Evolutionary conservation across 92 coral and sea anemone species (phyloP).

Genomic region (Heteractis magnifica): DNA sequence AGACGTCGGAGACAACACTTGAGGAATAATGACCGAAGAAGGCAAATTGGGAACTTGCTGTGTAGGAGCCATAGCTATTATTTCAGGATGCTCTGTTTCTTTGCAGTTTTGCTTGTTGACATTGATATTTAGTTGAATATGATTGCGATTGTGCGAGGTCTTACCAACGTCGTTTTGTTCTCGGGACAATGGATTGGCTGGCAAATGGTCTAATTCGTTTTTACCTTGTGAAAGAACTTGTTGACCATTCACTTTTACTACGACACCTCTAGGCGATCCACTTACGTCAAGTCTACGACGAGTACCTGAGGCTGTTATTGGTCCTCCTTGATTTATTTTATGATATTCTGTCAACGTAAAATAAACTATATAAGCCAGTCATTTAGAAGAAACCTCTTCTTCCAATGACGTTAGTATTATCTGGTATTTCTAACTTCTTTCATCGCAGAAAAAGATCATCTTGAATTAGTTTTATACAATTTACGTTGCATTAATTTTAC

Average conservation of each 20-base stretch:
- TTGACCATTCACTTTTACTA: constrained; percentile 14
- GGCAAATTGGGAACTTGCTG: not conserved
- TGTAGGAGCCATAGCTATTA: not conserved
- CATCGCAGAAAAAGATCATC: not conserved
- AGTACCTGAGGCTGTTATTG: not conserved
- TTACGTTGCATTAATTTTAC: not conserved
- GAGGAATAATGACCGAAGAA: not conserved
- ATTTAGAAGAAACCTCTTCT: not conserved
- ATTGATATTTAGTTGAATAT: constrained; percentile 30
- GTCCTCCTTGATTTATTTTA: not conserved
- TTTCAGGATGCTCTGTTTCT: not conserved
- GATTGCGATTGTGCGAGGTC: constrained; percentile 4
- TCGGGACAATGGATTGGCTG: not conserved
- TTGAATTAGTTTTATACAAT: not conserved
- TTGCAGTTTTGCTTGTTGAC: constrained; percentile 20
- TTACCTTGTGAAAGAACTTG: constrained; percentile 10
- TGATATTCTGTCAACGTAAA: not conserved
- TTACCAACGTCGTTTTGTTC: not conserved
- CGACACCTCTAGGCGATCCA: constrained; percentile 13
- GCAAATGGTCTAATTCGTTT: not conserved
- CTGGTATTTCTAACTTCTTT: not conserved
- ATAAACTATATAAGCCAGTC: not conserved
- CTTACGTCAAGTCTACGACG: not conserved
- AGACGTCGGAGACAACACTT: not conserved
- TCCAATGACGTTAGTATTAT: not conserved